These are phyloP conservation scores for Epicauta chinensis DNA, from an alignment of 1,140 invertebrate genomes.

Conservation along the genomic window DNA sequence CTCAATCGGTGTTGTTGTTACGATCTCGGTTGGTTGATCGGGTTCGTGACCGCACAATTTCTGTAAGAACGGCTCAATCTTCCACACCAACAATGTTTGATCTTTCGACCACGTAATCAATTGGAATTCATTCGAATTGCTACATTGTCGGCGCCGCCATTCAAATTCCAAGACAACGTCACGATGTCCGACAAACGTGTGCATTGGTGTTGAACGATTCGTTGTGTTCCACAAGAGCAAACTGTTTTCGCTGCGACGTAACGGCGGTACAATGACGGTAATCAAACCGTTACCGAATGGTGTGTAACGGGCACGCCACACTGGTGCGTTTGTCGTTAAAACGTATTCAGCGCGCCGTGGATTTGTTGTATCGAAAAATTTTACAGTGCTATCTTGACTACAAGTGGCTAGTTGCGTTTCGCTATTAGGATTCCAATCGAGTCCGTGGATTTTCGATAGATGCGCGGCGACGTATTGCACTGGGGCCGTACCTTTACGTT, in stretches of 20 bases:
- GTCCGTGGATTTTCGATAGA: conserved; percentile 84
- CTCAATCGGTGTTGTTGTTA: not conserved
- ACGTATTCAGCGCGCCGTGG: conserved; percentile 73
- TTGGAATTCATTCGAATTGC: conserved; percentile 65
- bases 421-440: conserved; percentile 86
- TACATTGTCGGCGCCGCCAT: conserved; percentile 75
- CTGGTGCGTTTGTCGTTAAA: conserved; percentile 78
- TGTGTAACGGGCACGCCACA: conserved; percentile 81
- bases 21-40: conserved; percentile 46
- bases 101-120: conserved; percentile 95
- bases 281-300: conserved; percentile 90
- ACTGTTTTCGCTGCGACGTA: conserved; percentile 74
- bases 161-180: conserved; percentile 94
- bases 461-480: conserved; percentile 92
- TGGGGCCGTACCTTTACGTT: conserved; percentile 78
- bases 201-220: conserved; percentile 64
- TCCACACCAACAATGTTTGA: conserved; percentile 86
- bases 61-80: conserved; percentile 76
- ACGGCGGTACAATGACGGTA: conserved; percentile 79
- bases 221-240: conserved; percentile 75
- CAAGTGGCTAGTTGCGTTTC: conserved; percentile 86
- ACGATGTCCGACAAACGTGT: conserved; percentile 86
- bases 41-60: conserved; percentile 60
- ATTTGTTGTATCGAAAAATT: conserved; percentile 89
- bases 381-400: conserved; percentile 91